These are phyloP conservation scores for Falco novaeseelandiae DNA, from an alignment of 2,797 vertebrate species.

Conservation along the genomic window DNA sequence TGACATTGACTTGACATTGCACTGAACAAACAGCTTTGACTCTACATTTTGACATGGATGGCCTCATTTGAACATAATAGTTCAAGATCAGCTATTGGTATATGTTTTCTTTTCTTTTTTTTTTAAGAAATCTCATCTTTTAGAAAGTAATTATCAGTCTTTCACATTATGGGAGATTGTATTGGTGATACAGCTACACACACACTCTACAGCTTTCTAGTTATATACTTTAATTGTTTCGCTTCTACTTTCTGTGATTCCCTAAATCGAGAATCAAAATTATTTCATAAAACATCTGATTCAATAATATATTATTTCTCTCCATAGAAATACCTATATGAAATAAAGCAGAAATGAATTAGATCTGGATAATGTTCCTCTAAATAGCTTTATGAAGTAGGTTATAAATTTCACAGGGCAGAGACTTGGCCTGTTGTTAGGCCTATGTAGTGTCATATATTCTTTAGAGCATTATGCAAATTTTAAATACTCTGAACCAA, in stretches of 20 bases:
- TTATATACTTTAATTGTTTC: not conserved
- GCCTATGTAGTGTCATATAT: not conserved
- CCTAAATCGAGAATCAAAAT: not conserved
- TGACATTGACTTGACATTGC: not conserved
- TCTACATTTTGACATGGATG: not conserved
- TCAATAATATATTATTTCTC: not conserved
- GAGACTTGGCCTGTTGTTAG: not conserved
- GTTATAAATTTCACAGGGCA: not conserved
- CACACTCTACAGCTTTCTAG: not conserved
- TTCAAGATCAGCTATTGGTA: not conserved
- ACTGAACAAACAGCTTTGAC: not conserved
- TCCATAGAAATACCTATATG: not conserved
- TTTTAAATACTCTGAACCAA: not conserved
- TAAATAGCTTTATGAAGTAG: not conserved
- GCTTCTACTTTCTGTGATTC: not conserved
- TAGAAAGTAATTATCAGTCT: not conserved
- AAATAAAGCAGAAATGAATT: not conserved
- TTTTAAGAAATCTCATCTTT: not conserved
- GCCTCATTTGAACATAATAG: not conserved
- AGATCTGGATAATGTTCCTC: not conserved
- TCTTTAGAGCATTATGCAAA: not conserved
- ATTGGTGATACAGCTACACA: not conserved
- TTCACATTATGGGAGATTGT: not conserved
- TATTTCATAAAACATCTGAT: not conserved
- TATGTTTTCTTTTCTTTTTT: not conserved